Conservation (phyloP, 2,797 vertebrate genomes). For the Okamejei kenojei region DNA sequence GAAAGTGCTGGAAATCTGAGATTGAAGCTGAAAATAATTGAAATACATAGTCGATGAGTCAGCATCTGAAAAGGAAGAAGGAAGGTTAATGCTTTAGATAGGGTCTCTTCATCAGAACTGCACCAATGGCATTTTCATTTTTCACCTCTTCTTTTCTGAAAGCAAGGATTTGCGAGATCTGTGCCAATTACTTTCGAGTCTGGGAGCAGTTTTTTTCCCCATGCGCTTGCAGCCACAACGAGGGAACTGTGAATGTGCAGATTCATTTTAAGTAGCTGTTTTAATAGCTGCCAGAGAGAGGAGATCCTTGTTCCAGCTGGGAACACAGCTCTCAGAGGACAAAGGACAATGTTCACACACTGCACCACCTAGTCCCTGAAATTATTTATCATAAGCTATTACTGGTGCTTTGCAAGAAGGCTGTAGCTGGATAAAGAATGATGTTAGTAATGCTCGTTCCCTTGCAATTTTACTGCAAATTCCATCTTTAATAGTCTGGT, state of each 20-base stretch:
- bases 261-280: constrained; percentile 20
- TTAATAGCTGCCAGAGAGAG: neutral
- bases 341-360: constrained; percentile 32
- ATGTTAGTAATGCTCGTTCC: constrained; percentile 1
- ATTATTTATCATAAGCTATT: constrained; percentile 30
- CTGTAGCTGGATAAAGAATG: constrained; percentile 8
- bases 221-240: neutral
- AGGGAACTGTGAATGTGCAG: neutral
- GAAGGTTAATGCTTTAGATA: neutral
- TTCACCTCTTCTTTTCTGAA: neutral
- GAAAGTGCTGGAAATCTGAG: neutral
- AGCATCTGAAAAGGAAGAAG: neutral
- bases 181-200: constrained; percentile 8
- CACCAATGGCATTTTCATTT: neutral
- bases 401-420: neutral
- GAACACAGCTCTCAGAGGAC: neutral
- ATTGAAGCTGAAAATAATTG: neutral
- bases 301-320: neutral
- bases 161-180: neutral
- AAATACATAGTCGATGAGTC: neutral
- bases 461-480: neutral
- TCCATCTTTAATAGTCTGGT: neutral
- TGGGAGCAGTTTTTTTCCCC: constrained; percentile 10
- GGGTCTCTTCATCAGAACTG: neutral
- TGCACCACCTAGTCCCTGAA: constrained; percentile 30